Evolutionary conservation across 2,113 vertebrate species (phyloP), one percentile per base, ranked within the genome.

Genomic region (Verasper variegatus): DNA sequence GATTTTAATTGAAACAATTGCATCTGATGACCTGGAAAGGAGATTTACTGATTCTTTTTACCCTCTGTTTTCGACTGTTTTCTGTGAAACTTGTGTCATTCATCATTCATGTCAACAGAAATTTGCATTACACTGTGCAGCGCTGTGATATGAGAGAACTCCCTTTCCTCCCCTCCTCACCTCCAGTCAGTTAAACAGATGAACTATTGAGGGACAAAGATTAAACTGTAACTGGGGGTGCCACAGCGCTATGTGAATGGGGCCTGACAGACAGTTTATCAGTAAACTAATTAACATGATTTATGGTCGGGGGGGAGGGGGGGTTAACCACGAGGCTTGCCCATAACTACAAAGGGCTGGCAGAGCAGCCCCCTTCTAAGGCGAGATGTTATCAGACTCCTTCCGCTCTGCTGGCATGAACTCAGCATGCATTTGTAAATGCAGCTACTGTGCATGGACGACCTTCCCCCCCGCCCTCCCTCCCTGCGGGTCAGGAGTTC

Each of bases 241-340:
- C 83, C 79, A 80, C 70, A 78, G 86, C 69, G 69, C 84, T 80
- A 64, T 84, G 82, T 86, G 90, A 91, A 88, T 79, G 82, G 88
- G 54, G 57, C 80, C 78, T 88, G 91, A 91, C 89, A 91, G 89
- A 90, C 90, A 80, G 89, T 94, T 92, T 93, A 92, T 94, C 91
- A 91, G 89, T 90, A 82, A 92, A 88, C 90, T 91, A 93, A 92
- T 94, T 93, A 93, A 91, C 88, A 91, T 92, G 91, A 94, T 93
- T 94, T 93, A 94, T 92, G 92, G 87, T 83, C 8, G 61, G 85
- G 85, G 56, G 89, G 85, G 72, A 5, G 17, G 47, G 47, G 47
- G 47, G 87, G 86, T 70, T 31, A 86, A 86, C 76, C 80, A 81
- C 68, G 76, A 82, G 88, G 87, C 88, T 85, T 82, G 81, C 78